A percentile compares a stretch with the other conserved stretches of the same genome.
phyloP scores from a whole-genome alignment of 2,113 vertebrate genomes.

The Atherinomorus stipes region DNA sequence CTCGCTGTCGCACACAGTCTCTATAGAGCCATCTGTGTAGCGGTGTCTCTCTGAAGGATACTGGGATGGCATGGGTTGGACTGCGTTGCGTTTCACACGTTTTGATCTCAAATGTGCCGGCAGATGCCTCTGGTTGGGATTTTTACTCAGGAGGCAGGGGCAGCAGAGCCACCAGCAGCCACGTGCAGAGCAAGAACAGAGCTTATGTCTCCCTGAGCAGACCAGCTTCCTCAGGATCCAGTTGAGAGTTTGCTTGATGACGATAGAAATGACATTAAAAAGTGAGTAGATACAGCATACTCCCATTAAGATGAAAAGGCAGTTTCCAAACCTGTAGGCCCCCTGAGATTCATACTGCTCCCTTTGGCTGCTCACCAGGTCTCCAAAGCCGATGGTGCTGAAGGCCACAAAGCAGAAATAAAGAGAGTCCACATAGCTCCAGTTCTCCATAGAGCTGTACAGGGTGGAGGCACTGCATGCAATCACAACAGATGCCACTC shows the following conservation, averaged over 20 bases:
- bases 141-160: conserved; percentile 63
- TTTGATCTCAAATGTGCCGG: conserved; percentile 57
- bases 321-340: conserved; percentile 82
- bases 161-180: conserved; percentile 71
- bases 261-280: conserved; percentile 85
- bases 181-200: conserved; percentile 58
- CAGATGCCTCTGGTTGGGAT: conserved; percentile 43
- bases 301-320: conserved; percentile 84
- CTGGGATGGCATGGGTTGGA: conserved; percentile 74
- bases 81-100: conserved; percentile 73
- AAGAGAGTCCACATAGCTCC: conserved; percentile 84
- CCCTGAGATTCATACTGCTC: conserved; percentile 80
- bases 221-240: conserved; percentile 82
- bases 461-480: conserved; percentile 84
- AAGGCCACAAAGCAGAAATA: conserved; percentile 87
- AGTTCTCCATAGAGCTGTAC: conserved; percentile 84
- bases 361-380: conserved; percentile 84
- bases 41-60: conserved; percentile 51
- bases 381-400: conserved; percentile 86
- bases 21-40: conserved; percentile 79
- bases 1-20: conserved; percentile 84
- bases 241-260: conserved; percentile 86
- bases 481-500: conserved; percentile 80
- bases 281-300: conserved; percentile 87
- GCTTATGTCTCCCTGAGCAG: conserved; percentile 54